Conservation (phyloP, 2,888 invertebrate species). For the Gnatocerus cornutus region DNA sequence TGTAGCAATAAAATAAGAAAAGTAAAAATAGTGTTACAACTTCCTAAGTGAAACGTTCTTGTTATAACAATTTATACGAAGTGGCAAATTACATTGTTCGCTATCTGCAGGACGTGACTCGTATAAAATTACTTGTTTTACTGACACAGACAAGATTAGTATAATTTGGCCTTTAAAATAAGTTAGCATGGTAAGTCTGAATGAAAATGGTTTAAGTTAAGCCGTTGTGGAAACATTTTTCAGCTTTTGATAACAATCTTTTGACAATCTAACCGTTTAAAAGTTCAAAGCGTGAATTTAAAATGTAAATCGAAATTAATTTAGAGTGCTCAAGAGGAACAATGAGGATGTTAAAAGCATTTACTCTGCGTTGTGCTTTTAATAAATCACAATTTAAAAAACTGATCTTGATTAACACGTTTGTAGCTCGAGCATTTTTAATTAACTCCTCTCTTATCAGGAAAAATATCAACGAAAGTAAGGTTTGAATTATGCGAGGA, state of each 20-base stretch:
- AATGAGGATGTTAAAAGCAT: neutral
- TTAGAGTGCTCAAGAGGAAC: neutral
- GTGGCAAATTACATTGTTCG: conserved; percentile 8
- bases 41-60: conserved; percentile 11
- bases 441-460: neutral
- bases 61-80: conserved; percentile 13
- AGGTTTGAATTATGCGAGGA: neutral
- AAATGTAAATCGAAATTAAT: conserved; percentile 1
- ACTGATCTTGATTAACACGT: neutral
- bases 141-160: neutral
- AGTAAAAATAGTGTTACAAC: conserved; percentile 37
- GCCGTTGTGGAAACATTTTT: neutral
- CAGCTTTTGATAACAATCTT: conserved; percentile 2
- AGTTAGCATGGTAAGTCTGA: no score
- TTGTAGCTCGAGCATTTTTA: neutral
- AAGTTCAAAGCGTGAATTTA: neutral
- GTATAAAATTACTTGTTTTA: neutral
- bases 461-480: neutral
- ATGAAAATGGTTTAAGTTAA: no score
- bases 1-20: conserved; percentile 33
- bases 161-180: neutral
- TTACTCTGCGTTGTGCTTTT: neutral
- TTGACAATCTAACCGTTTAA: no score
- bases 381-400: neutral
- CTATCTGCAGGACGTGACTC: neutral